A percentile compares a stretch with the other conserved stretches of the same genome.
These are phyloP conservation scores for Oophaga sylvatica DNA, from an alignment of 2,797 vertebrate species.

Conservation along the genomic window DNA sequence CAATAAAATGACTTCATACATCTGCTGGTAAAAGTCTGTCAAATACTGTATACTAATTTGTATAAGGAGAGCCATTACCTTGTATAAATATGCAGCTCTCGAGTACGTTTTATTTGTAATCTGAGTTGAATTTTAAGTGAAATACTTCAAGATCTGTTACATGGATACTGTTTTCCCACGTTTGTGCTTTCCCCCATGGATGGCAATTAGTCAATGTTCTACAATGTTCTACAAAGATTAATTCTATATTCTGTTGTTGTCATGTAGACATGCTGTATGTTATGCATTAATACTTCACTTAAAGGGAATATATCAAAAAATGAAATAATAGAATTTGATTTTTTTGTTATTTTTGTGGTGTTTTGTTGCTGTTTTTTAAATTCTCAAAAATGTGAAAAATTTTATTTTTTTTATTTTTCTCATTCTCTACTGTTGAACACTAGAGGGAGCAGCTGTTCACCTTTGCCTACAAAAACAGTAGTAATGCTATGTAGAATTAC, in stretches of 20 bases:
- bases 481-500: no score
- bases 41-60: constrained; percentile 16
- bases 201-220: background rate
- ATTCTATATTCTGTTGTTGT: background rate
- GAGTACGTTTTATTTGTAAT: constrained; percentile 45
- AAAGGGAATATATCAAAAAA: no score
- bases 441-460: no score
- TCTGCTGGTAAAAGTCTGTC: constrained; percentile 20
- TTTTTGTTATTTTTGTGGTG: no score
- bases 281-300: no score
- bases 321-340: no score
- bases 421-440: no score
- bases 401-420: no score
- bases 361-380: no score
- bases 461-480: no score
- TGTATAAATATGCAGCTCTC: constrained; percentile 31
- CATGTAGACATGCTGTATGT: background rate
- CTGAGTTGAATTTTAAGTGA: constrained; percentile 30
- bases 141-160: constrained; percentile 13
- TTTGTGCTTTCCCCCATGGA: background rate
- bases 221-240: background rate
- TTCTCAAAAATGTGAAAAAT: no score
- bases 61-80: constrained; percentile 27
- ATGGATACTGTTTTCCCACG: constrained; percentile 18
- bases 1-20: constrained; percentile 39